Evolutionary conservation across 2,113 vertebrate genomes (phyloP).

Genomic region (Propithecus coquereli): DNA sequence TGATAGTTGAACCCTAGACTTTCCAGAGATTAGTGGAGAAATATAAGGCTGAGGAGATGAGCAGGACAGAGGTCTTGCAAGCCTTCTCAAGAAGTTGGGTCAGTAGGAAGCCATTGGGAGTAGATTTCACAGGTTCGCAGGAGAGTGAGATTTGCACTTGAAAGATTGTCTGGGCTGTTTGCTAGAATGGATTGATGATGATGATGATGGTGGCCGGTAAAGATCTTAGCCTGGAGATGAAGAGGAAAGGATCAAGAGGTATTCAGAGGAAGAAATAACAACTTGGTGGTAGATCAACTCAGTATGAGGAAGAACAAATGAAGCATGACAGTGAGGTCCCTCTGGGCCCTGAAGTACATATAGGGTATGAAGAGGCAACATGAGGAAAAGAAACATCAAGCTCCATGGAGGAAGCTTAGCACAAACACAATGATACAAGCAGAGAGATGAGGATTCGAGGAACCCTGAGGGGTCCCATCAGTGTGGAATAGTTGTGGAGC

Average conservation of each 20-base stretch:
- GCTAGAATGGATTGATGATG: neutral
- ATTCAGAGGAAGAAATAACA: neutral
- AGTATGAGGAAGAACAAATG: neutral
- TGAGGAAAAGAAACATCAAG: neutral
- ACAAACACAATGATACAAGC: accelerated
- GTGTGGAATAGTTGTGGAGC: neutral
- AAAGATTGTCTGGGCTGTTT: neutral
- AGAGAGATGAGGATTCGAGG: neutral
- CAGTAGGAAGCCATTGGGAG: neutral
- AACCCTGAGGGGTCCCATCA: too few relatives aligned
- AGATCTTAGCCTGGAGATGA: neutral
- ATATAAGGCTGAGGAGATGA: neutral
- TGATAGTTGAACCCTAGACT: neutral
- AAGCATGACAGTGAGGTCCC: neutral
- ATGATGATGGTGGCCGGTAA: neutral
- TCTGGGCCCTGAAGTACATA: neutral
- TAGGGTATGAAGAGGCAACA: neutral
- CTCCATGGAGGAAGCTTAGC: neutral
- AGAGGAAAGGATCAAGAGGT: neutral
- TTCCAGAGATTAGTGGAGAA: neutral
- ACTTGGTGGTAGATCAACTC: neutral
- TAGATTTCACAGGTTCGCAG: neutral
- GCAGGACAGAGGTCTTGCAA: neutral
- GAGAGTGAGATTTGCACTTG: neutral
- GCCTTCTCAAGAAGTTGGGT: neutral